A percentile compares a stretch with the other conserved stretches of the same genome.
Evolutionary conservation across 2,113 vertebrate genomes (phyloP).

Genomic region (Polyodon spathula): DNA sequence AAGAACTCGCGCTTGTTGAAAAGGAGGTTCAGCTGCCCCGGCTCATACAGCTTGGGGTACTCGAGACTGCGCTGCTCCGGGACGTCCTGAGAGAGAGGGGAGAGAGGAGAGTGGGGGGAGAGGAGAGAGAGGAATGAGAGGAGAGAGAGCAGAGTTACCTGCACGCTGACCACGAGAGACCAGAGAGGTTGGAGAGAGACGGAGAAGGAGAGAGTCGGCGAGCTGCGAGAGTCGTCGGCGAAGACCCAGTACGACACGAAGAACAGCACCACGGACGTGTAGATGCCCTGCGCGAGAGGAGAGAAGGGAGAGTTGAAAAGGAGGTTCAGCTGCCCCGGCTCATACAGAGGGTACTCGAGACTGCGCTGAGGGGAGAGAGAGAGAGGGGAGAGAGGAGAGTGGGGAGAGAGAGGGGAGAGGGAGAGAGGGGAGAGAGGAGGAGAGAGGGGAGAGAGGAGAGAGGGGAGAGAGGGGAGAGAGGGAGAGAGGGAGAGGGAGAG

Average conservation of each 20-base stretch:
- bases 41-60: constrained; percentile 87
- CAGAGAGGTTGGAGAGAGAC: constrained; percentile 86
- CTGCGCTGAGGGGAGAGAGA: constrained; percentile 75
- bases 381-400: neutral
- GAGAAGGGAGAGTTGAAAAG: constrained; percentile 97
- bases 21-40: constrained; percentile 88
- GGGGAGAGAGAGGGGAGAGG: no score
- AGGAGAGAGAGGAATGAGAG: neutral
- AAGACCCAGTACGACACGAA: constrained; percentile 80
- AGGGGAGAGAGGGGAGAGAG: neutral
- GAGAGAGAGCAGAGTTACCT: constrained; percentile 57
- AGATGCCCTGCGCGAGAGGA: constrained; percentile 91
- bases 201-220: constrained; percentile 84
- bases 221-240: constrained; percentile 63
- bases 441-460: neutral
- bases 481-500: neutral
- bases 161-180: constrained; percentile 88
- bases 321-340: constrained; percentile 86
- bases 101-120: neutral
- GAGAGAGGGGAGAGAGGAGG: neutral
- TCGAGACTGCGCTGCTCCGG: constrained; percentile 85
- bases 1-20: constrained; percentile 97
- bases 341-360: constrained; percentile 83
- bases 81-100: constrained; percentile 65
- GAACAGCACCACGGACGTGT: constrained; percentile 84